Conservation (phyloP, 1,140 invertebrate genomes). For the Zaprionus ornatus region DNA sequence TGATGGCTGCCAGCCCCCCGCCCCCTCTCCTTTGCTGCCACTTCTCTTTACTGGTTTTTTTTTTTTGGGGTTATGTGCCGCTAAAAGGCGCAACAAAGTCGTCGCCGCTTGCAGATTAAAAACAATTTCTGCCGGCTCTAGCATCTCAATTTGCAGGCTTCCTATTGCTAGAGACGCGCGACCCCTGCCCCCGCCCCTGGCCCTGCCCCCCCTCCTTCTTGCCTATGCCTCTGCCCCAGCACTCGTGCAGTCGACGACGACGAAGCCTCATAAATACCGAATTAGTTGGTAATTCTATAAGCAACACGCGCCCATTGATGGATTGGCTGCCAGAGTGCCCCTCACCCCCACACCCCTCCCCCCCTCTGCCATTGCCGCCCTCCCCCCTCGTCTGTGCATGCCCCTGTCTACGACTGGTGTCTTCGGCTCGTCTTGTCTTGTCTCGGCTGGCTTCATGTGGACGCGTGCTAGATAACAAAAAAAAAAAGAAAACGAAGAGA, state of each 20-base stretch:
- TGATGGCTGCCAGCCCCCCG: background rate
- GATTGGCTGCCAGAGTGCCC: slow-evolving; percentile 51
- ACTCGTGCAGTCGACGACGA: slow-evolving; percentile 71
- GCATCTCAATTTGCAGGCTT: slow-evolving; percentile 81
- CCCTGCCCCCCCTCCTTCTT: background rate
- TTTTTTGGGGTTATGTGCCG: slow-evolving; percentile 50
- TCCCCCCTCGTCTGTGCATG: background rate
- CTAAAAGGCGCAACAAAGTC: slow-evolving; percentile 66
- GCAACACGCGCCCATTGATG: slow-evolving; percentile 83
- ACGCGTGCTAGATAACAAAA: slow-evolving; percentile 59
- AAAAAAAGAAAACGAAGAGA: background rate
- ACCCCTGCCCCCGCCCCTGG: background rate
- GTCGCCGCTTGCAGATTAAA: slow-evolving; percentile 63
- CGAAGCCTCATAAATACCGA: slow-evolving; percentile 83
- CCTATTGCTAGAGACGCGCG: slow-evolving; percentile 22
- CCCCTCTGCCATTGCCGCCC: too few species aligned
- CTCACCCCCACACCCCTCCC: background rate
- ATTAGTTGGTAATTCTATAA: slow-evolving; percentile 84
- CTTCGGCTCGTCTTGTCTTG: background rate
- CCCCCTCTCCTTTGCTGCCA: background rate
- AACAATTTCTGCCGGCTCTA: slow-evolving; percentile 66
- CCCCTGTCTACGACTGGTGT: background rate
- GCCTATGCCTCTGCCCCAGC: slow-evolving; percentile 11
- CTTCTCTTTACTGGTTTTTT: slow-evolving; percentile 4
- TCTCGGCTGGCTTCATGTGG: slow-evolving; percentile 30